These are phyloP conservation scores for Danio tinwini DNA, from an alignment of 2,797 vertebrate species.

Conservation along the genomic window DNA sequence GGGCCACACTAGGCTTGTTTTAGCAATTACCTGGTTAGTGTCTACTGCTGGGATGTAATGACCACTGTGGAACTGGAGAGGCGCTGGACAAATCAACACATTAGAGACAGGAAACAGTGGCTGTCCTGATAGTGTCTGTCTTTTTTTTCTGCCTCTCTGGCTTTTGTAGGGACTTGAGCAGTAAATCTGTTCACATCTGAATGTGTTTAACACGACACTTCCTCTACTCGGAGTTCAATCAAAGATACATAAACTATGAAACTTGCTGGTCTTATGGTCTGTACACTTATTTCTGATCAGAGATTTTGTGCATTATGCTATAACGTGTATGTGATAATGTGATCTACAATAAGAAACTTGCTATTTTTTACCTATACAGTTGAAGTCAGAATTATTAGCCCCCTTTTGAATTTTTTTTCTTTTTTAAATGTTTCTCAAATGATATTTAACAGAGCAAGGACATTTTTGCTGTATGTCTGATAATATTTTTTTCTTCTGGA, in stretches of 20 bases:
- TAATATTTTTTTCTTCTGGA: no score
- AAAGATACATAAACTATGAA: slow-evolving; percentile 39
- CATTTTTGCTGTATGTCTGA: no score
- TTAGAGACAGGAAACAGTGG: slow-evolving; percentile 29
- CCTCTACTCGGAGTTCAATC: slow-evolving; percentile 54
- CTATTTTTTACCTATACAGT: no score
- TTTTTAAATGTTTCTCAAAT: no score
- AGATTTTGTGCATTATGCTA: neutral
- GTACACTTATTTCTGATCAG: neutral
- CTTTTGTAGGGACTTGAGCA: slow-evolving; percentile 1
- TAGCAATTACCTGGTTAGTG: slow-evolving; percentile 66
- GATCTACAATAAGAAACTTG: no score
- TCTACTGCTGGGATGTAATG: slow-evolving; percentile 49
- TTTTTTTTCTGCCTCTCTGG: neutral
- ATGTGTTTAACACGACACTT: slow-evolving; percentile 49
- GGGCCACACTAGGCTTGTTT: slow-evolving; percentile 65
- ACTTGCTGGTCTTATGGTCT: slow-evolving; percentile 22
- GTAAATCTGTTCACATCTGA: slow-evolving; percentile 52
- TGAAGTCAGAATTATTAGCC: no score
- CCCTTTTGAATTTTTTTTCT: no score
- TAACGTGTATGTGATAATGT: neutral
- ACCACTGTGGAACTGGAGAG: slow-evolving; percentile 45
- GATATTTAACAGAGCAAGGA: no score
- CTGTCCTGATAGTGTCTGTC: slow-evolving; percentile 27
- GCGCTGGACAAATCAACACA: slow-evolving; percentile 51